Percentiles rank a stretch among this genome's conserved stretches.
These are phyloP conservation scores for Heliopora coerulea DNA, from an alignment of 92 coral and sea anemone species.

Conservation along the genomic window DNA sequence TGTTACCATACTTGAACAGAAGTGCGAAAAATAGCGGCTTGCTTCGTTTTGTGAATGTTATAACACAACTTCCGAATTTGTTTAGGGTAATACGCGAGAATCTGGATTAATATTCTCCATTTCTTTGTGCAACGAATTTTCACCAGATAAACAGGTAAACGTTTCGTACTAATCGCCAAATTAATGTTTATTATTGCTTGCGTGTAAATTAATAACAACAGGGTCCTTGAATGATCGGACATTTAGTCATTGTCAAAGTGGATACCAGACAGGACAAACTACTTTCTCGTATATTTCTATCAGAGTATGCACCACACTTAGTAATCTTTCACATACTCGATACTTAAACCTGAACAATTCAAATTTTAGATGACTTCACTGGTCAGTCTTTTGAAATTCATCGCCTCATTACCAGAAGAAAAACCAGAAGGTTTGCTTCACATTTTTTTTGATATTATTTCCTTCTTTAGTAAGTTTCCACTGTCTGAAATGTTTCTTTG, in stretches of 20 bases:
- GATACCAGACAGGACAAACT: no score
- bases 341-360: neutral
- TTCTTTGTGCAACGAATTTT: conserved; percentile 77
- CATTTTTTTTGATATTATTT: neutral
- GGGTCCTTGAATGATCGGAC: no score
- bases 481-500: neutral
- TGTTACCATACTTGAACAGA: no score
- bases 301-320: no score
- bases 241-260: no score
- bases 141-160: conserved; percentile 75
- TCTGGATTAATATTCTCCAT: conserved; percentile 79
- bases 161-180: no score
- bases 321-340: neutral
- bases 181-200: no score
- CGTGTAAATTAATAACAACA: no score
- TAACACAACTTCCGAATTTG: neutral
- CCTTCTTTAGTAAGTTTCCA: neutral
- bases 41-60: neutral
- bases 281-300: no score
- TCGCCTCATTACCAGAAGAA: conserved; percentile 67
- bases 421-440: conserved; percentile 74
- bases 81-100: conserved; percentile 50
- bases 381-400: conserved; percentile 70
- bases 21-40: no score
- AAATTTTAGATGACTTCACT: conserved; percentile 67